Evolutionary conservation across 2,888 invertebrate species (phyloP).

Genomic region (Ectemnius cavifrons): DNA sequence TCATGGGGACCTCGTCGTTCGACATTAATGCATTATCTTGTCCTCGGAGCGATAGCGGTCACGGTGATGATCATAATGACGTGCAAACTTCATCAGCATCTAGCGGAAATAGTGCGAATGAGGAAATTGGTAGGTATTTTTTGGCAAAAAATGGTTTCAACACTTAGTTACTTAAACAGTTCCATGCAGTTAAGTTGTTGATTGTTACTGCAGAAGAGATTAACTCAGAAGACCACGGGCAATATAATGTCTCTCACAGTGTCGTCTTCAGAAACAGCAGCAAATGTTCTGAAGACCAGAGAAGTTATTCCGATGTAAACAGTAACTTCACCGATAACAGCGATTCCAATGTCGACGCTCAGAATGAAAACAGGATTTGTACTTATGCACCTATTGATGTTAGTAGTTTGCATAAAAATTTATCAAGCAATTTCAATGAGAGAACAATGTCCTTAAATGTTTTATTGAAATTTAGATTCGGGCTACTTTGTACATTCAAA

Average conservation of each 20-base stretch:
- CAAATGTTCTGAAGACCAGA: conserved; percentile 17
- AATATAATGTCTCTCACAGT: conserved; percentile 55
- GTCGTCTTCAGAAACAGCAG: conserved; percentile 67
- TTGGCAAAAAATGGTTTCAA: no score
- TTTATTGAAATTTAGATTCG: conserved; percentile 72
- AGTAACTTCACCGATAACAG: conserved; percentile 46
- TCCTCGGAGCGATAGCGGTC: no score
- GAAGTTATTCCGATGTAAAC: conserved; percentile 20
- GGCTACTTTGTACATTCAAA: conserved; percentile 89
- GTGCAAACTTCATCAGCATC: no score
- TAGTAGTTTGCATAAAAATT: conserved; percentile 4
- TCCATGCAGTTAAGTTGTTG: neutral
- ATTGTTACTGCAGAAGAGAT: conserved; percentile 30
- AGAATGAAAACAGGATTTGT: conserved; percentile 54
- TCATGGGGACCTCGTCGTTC: no score
- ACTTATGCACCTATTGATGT: conserved; percentile 51
- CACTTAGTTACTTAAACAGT: neutral
- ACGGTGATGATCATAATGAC: no score
- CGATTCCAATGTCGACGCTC: conserved; percentile 52
- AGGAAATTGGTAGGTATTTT: no score
- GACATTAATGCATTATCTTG: no score
- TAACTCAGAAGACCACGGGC: conserved; percentile 38
- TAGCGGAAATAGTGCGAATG: no score
- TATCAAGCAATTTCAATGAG: no score
- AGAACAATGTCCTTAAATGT: no score